Base-by-base conservation (phyloP, 2,113 vertebrate genomes). In the Thalassoma bifasciatum region DNA sequence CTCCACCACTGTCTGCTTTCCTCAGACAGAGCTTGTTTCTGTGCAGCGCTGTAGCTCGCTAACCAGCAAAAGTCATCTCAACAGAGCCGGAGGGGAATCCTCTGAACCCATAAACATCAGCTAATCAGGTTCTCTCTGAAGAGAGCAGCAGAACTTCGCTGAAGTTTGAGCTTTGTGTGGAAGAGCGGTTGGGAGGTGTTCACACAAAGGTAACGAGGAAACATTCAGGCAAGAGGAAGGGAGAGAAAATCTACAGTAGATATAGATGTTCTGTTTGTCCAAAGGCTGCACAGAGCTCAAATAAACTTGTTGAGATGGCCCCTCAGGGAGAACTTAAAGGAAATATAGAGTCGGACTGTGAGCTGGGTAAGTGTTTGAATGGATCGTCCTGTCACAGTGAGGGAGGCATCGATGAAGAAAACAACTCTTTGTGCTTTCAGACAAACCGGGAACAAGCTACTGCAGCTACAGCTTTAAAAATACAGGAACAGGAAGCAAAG, bases 81-180 rank as follows among this genome's bases (percentile, higher is more conserved):
- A 40, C 24, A 11, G 57, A 75, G 88, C 87, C 86, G 51, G 54
- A 71, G 89, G 86, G 68, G 10, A 14, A 49, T 19, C 77, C 68
- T 57, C 78, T 11, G 16, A 81, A 77, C 70, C 81, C 76, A 66
- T 75, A 89, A 91, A 88, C 86, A 80, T 58, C 59, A 65, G 46
- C 64, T 91, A 89, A 94, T 91, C 77, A 12, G 77, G 66, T 92
- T 92, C 76, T 50, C 65, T 62, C 58, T 6, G 46, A 22, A 22
- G 59, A 53, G 16, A 78, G 74, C 5, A 24, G 49, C 59, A 47
- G 50, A 72, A 77, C 60, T 62, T 21, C 14, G 67, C 38, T 64
- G 68, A 87, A 78, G 84, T 78, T 22, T 21, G 50, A 62, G 78
- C 79, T 66, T 23, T 13, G 46, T 40, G 9, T 46, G 44, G 65